phyloP scores from a whole-genome alignment of 2,888 invertebrate species.

The Phalangium opilio region DNA sequence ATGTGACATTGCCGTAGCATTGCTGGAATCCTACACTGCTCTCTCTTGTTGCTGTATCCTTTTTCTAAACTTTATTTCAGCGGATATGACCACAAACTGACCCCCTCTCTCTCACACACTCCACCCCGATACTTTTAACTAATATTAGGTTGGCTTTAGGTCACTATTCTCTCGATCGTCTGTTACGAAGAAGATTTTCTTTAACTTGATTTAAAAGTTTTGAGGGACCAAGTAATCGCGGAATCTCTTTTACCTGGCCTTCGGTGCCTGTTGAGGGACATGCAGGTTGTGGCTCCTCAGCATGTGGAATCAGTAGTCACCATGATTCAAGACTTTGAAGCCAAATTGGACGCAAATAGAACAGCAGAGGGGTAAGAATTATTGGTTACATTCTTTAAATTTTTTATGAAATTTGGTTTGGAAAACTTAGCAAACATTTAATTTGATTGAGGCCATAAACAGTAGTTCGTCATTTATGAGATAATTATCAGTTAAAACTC shows the following conservation, averaged over 20 bases:
- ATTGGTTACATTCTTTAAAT: too few species aligned
- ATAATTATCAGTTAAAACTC: too few species aligned
- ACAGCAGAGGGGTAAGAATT: conserved; percentile 18
- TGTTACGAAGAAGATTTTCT: background rate
- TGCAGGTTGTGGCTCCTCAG: conserved; percentile 29
- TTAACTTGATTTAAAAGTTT: conserved; percentile 23
- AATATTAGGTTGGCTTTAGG: too few species aligned
- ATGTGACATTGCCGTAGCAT: conserved; percentile 42
- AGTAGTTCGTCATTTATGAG: too few species aligned
- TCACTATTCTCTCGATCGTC: too few species aligned
- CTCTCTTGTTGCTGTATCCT: conserved; percentile 34
- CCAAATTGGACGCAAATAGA: conserved; percentile 17
- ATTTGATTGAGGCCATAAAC: too few species aligned
- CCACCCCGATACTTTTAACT: too few species aligned
- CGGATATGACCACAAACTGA: too few species aligned
- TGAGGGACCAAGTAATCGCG: conserved; percentile 30
- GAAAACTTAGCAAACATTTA: too few species aligned
- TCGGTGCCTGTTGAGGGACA: conserved; percentile 28
- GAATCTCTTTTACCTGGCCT: conserved; percentile 33
- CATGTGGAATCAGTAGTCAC: conserved; percentile 30
- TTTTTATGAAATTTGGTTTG: too few species aligned
- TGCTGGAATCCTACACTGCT: conserved; percentile 49
- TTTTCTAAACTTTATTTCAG: conserved; percentile 3
- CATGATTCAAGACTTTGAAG: conserved; percentile 30
- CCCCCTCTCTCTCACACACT: too few species aligned